Percentiles rank a stretch among this genome's conserved stretches.
These are phyloP conservation scores for Lagenorhynchus albirostris DNA, from an alignment of 2,113 vertebrate genomes.

Conservation along the genomic window DNA sequence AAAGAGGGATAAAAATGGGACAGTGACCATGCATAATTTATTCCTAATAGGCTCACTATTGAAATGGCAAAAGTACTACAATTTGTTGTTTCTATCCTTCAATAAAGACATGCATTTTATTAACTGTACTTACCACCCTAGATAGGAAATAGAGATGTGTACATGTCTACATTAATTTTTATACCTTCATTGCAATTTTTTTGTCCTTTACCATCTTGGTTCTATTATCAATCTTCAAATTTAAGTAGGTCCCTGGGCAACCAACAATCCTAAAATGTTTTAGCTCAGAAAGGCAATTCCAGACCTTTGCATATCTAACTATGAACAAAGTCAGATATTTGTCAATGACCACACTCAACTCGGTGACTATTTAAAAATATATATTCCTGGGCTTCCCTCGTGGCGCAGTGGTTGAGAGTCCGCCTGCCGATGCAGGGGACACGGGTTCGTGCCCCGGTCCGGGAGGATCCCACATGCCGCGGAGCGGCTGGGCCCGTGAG, in stretches of 20 bases:
- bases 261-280: background rate
- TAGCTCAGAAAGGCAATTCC: background rate
- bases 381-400: too few species aligned
- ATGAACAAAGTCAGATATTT: background rate
- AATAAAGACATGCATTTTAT: background rate
- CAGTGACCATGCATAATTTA: constrained; percentile 55
- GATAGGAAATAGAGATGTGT: background rate
- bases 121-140: background rate
- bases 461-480: too few species aligned
- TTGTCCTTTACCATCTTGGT: background rate
- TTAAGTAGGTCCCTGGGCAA: background rate
- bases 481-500: too few species aligned
- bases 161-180: background rate
- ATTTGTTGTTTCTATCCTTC: background rate
- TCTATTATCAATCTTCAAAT: background rate
- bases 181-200: background rate
- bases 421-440: too few species aligned
- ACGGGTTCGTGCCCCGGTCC: too few species aligned
- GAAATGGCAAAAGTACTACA: background rate
- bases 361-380: background rate
- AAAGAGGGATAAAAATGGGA: constrained; percentile 7
- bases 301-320: background rate
- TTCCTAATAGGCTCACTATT: constrained; percentile 38
- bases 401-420: too few species aligned
- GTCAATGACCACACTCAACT: background rate